Conservation (phyloP, 2,113 vertebrate genomes). For the Platysternon megacephalum region DNA sequence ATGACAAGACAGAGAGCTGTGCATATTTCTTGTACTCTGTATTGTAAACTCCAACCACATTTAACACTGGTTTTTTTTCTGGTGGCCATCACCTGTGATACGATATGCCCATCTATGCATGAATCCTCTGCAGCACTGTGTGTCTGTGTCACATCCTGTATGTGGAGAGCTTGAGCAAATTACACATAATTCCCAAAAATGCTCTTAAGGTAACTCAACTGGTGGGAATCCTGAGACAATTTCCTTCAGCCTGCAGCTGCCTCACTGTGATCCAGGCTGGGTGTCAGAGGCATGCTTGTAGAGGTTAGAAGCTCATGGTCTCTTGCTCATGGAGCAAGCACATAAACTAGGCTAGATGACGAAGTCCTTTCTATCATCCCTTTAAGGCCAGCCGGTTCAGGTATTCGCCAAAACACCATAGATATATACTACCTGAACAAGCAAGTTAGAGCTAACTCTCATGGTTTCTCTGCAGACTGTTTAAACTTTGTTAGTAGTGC, state of each 20-base stretch:
- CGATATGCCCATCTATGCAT: background rate
- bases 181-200: background rate
- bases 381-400: background rate
- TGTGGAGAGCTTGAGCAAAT: background rate
- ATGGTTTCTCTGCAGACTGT: no score
- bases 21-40: no score
- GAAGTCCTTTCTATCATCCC: background rate
- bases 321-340: background rate
- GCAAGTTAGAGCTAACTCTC: background rate
- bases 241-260: background rate
- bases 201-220: background rate
- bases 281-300: background rate
- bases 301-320: background rate
- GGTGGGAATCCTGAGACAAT: background rate
- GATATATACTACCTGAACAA: background rate
- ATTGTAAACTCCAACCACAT: background rate
- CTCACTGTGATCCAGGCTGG: background rate
- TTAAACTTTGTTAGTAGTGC: background rate
- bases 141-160: background rate
- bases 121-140: background rate
- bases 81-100: accelerated
- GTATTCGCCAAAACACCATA: background rate
- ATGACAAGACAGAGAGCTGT: no score
- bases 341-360: no score
- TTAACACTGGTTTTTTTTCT: background rate